phyloP scores from a whole-genome alignment of 2,888 invertebrate species.

The Hydrotaea diabolus region DNA sequence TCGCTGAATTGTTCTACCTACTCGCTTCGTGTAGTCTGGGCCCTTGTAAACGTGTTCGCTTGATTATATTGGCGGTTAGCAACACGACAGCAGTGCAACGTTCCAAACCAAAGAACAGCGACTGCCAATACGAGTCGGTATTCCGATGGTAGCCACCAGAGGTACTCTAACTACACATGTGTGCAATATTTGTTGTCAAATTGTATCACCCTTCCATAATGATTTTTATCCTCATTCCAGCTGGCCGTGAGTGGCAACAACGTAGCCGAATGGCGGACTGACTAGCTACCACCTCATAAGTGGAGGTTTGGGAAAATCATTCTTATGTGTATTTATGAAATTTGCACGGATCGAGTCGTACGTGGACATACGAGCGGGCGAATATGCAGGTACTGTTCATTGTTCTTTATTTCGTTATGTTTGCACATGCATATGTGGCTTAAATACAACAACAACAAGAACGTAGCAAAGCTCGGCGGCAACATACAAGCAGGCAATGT shows the following conservation, averaged over 20 bases:
- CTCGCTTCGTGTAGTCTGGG: background rate
- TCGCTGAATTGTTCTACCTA: background rate
- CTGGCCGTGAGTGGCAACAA: constrained; percentile 9
- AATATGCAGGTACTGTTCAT: constrained; percentile 9
- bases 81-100: constrained; percentile 40
- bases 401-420: constrained; percentile 21
- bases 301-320: constrained; percentile 25
- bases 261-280: background rate
- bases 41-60: background rate
- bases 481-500: constrained; percentile 58
- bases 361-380: background rate
- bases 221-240: background rate
- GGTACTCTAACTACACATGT: constrained; percentile 1
- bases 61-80: constrained; percentile 57
- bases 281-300: constrained; percentile 12
- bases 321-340: constrained; percentile 26
- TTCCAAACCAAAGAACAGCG: background rate
- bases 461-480: background rate
- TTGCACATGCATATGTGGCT: constrained; percentile 6
- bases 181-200: constrained; percentile 34
- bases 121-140: background rate
- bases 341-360: background rate
- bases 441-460: background rate
- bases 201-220: constrained; percentile 10
- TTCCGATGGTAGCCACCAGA: background rate